These are phyloP conservation scores for Scylla paramamosain DNA, from an alignment of 1,140 invertebrate species.

Conservation along the genomic window DNA sequence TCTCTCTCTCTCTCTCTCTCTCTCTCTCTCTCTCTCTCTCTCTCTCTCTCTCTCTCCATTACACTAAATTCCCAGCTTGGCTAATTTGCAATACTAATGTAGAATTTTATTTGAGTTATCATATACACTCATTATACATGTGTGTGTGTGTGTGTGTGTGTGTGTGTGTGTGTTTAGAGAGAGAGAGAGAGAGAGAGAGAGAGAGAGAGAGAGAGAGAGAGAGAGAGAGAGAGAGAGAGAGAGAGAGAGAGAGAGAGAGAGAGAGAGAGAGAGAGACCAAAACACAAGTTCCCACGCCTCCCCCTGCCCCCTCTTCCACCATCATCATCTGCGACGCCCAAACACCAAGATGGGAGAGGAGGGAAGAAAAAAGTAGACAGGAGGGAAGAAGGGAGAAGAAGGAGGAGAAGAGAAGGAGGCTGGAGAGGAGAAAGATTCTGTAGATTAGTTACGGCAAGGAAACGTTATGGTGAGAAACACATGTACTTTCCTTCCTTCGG, in stretches of 20 bases:
- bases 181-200: not conserved
- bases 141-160: conserved; percentile 45
- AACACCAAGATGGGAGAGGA: conserved; percentile 24
- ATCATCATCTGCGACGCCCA: not conserved
- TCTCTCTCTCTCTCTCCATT: not conserved
- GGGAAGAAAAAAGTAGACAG: not conserved
- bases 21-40: not conserved
- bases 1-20: conserved; percentile 28
- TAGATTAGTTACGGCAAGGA: conserved; percentile 11
- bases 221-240: too few species aligned
- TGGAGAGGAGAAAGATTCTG: not conserved
- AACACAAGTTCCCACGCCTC: conserved; percentile 19
- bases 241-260: conserved; percentile 17
- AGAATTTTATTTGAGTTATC: not conserved
- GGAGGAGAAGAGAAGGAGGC: not conserved
- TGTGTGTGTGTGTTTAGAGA: not conserved
- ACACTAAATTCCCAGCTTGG: too few species aligned
- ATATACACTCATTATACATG: not conserved
- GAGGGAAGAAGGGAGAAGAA: not conserved
- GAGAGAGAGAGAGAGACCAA: conserved; percentile 20
- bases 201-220: not conserved
- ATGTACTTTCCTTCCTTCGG: not conserved
- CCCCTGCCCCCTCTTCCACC: not conserved
- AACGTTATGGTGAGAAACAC: not conserved
- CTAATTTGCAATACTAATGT: not conserved